Evolutionary conservation across 2,888 invertebrate species (phyloP).

Genomic region (Tetragonisca angustula): DNA sequence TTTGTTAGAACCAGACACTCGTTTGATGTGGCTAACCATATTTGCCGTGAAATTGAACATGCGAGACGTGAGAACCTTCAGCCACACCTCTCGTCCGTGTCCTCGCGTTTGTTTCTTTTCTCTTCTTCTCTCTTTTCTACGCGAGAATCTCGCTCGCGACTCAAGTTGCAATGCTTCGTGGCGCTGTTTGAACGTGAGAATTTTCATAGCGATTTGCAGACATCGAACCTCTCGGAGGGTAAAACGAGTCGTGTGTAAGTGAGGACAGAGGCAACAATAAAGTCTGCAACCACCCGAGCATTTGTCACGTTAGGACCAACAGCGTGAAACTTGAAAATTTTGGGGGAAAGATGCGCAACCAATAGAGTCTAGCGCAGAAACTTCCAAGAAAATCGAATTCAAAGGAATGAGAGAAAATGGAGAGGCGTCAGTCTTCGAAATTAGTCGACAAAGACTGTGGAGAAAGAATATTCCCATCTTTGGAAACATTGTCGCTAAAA

Average conservation of each 20-base stretch:
- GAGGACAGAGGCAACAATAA: no score
- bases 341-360: neutral
- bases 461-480: no score
- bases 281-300: no score
- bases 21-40: conserved; percentile 75
- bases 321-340: neutral
- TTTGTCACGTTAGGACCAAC: no score
- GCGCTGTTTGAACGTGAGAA: neutral
- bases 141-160: neutral
- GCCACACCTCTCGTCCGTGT: neutral
- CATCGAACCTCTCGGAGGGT: no score
- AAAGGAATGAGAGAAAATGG: neutral
- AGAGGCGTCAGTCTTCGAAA: no score
- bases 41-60: conserved; percentile 70
- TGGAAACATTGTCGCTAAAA: no score
- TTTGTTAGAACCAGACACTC: conserved; percentile 71
- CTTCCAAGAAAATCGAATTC: neutral
- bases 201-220: neutral
- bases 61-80: conserved; percentile 29
- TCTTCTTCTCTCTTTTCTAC: neutral
- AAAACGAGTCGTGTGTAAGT: no score
- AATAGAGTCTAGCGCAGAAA: neutral
- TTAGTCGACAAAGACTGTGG: no score
- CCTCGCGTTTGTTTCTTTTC: conserved; percentile 5
- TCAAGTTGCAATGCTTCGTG: neutral